Percentiles rank a stretch among this genome's conserved stretches.
These are phyloP conservation scores for Anthopleura sola DNA, from an alignment of 64 coral and sea anemone genomes.

Conservation along the genomic window DNA sequence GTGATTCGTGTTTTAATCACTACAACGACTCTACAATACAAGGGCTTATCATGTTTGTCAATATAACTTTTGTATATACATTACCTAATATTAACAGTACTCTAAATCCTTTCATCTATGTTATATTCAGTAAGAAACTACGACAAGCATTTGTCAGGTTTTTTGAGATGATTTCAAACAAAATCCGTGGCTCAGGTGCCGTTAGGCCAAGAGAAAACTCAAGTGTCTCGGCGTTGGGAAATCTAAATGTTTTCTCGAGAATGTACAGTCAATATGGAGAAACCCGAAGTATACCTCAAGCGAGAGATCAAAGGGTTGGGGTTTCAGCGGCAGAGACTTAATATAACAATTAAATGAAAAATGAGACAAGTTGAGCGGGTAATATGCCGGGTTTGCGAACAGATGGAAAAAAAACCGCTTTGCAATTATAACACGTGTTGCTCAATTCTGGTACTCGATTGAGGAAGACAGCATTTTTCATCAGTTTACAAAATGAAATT, in stretches of 20 bases:
- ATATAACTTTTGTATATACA: slow-evolving; percentile 75
- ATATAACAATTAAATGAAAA: no score
- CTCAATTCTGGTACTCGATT: no score
- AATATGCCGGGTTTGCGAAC: no score
- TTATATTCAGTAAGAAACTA: slow-evolving; percentile 78
- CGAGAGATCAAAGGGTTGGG: neutral
- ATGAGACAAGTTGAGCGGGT: no score
- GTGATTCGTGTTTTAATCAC: slow-evolving; percentile 33
- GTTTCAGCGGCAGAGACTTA: no score
- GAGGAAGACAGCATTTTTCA: no score
- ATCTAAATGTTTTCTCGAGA: neutral
- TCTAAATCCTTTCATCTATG: slow-evolving; percentile 88
- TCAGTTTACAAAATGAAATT: no score
- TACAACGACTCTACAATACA: slow-evolving; percentile 26
- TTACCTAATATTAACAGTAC: slow-evolving; percentile 80
- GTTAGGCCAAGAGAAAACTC: neutral
- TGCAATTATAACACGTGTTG: no score
- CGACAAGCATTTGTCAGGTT: slow-evolving; percentile 68
- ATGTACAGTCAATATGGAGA: neutral
- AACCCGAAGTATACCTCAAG: neutral
- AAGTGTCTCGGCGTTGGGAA: neutral
- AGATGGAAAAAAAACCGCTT: no score
- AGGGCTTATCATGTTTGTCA: slow-evolving; percentile 48
- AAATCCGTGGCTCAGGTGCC: neutral
- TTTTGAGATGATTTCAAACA: neutral